Evolutionary conservation across 2,113 vertebrate genomes (phyloP).

Genomic region (Chaetops frenatus): DNA sequence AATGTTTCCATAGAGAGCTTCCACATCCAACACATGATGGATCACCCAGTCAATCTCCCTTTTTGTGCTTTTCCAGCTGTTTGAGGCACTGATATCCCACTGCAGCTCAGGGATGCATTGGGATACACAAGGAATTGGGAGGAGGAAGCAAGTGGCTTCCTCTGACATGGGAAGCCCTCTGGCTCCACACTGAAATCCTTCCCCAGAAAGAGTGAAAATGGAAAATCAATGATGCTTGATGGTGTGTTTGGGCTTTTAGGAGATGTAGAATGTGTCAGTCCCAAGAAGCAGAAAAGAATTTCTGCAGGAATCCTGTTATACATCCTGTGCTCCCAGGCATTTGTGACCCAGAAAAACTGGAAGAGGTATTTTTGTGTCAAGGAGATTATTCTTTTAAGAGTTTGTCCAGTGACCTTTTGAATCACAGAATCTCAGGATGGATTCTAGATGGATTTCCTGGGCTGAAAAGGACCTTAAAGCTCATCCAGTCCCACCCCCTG

Average conservation of each 20-base stretch:
- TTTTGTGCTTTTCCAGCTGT: not conserved
- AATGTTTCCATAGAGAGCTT: not conserved
- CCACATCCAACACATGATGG: not conserved
- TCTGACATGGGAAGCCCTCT: not conserved
- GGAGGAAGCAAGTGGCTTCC: not conserved
- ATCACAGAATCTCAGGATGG: not conserved
- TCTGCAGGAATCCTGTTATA: not conserved
- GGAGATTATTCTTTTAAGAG: not conserved
- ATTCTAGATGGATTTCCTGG: too few relatives aligned
- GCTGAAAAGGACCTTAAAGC: not conserved
- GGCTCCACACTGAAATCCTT: not conserved
- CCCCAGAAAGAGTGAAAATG: not conserved
- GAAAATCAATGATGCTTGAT: not conserved
- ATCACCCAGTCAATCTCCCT: not conserved
- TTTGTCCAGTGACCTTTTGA: not conserved
- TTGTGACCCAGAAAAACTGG: not conserved
- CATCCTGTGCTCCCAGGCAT: not conserved
- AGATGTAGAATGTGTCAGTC: not conserved
- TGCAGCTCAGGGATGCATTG: not conserved
- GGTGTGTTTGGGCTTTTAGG: not conserved
- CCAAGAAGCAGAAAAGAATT: not conserved
- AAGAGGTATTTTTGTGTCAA: not conserved
- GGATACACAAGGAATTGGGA: not conserved
- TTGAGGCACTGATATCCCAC: not conserved
- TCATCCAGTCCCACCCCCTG: accelerated